These are phyloP conservation scores for Epistrophe grossulariae DNA, from an alignment of 2,888 invertebrate species.

Conservation along the genomic window DNA sequence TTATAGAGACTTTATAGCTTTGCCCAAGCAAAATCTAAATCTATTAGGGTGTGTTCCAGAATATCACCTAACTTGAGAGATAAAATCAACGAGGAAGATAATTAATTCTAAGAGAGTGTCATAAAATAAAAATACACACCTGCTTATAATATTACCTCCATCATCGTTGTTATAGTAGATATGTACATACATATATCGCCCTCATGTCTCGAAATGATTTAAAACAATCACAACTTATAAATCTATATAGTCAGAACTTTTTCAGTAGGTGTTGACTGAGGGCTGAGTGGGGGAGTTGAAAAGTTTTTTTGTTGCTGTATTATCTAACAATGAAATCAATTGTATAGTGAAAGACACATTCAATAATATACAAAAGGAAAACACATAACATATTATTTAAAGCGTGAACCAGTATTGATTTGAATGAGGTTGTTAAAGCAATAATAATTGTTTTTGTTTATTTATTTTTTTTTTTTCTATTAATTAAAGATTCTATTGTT, in stretches of 20 bases:
- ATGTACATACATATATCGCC: too few species aligned
- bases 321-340: slow-evolving; percentile 67
- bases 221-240: slow-evolving; percentile 44
- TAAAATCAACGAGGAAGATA: slow-evolving; percentile 20
- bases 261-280: not conserved
- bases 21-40: not conserved
- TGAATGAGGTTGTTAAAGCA: slow-evolving; percentile 37
- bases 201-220: slow-evolving; percentile 21
- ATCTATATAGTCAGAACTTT: not conserved
- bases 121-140: slow-evolving; percentile 52
- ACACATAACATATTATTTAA: slow-evolving; percentile 11
- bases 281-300: not conserved
- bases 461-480: not conserved
- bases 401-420: slow-evolving; percentile 32
- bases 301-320: slow-evolving; percentile 4
- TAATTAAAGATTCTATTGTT: not conserved
- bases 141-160: slow-evolving; percentile 26
- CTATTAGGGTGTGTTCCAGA: slow-evolving; percentile 40
- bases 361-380: slow-evolving; percentile 6
- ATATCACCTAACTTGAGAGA: slow-evolving; percentile 13
- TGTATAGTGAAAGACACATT: slow-evolving; percentile 22
- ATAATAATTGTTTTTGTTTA: not conserved
- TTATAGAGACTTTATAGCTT: too few species aligned
- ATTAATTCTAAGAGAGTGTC: slow-evolving; percentile 26
- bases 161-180: not conserved